These are phyloP conservation scores for Neosilurus hyrtlii DNA, from an alignment of 2,797 vertebrate genomes.

Conservation along the genomic window DNA sequence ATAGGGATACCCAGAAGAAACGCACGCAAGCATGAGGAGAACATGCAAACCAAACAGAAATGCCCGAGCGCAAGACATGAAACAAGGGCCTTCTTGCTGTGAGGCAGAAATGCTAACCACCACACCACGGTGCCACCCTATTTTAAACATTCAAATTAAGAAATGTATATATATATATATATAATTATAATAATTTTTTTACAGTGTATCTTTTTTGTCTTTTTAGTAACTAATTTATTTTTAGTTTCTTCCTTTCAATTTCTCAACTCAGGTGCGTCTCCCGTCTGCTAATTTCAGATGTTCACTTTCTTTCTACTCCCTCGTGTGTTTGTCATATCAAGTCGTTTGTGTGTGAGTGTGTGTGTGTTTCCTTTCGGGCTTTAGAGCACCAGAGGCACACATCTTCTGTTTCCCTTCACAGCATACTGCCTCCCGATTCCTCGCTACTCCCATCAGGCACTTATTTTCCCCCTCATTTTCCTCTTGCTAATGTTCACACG, in stretches of 20 bases:
- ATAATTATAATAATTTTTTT: too few species aligned
- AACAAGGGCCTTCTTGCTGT: too few species aligned
- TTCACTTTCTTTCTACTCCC: constrained; percentile 25
- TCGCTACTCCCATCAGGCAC: constrained; percentile 38
- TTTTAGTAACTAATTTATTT: neutral
- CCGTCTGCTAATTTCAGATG: constrained; percentile 49
- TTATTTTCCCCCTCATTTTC: constrained; percentile 44
- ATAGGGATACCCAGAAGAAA: too few species aligned
- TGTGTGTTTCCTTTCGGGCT: constrained; percentile 21
- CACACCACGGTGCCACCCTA: too few species aligned
- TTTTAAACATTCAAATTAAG: neutral
- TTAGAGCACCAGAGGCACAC: constrained; percentile 30
- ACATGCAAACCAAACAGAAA: too few species aligned
- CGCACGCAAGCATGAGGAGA: too few species aligned
- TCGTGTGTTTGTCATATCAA: constrained; percentile 13
- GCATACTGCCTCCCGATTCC: constrained; percentile 38
- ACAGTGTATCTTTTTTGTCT: neutral
- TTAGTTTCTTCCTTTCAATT: constrained; percentile 9
- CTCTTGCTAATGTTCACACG: constrained; percentile 36
- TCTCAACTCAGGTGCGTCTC: constrained; percentile 47
- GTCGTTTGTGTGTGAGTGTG: constrained; percentile 26
- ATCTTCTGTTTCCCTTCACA: constrained; percentile 30
- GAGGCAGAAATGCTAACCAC: too few species aligned
- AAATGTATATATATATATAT: neutral
- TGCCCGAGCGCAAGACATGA: too few species aligned